Evolutionary conservation across 2,797 vertebrate species (phyloP).

Genomic region (Sebastes dallii): DNA sequence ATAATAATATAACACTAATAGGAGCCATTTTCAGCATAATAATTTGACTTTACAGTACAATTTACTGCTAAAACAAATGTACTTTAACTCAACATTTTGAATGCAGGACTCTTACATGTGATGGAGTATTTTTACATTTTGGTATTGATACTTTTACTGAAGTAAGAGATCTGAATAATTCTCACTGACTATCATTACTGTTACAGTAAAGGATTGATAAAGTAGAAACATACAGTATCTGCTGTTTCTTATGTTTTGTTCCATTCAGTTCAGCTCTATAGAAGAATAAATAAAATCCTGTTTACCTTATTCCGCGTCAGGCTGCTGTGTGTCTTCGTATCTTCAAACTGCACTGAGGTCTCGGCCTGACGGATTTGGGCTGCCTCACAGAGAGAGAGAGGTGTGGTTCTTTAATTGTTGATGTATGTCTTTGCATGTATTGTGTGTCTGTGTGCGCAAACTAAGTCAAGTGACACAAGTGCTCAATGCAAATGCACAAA

Average conservation of each 20-base stretch:
- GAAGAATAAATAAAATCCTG: not conserved
- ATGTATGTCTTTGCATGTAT: conserved; percentile 15
- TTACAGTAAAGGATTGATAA: not conserved
- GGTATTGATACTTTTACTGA: not conserved
- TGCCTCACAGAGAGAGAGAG: conserved; percentile 2
- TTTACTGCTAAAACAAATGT: not conserved
- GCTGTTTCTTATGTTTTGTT: not conserved
- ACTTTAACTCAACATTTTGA: not conserved
- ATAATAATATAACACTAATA: not conserved
- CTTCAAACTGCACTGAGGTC: conserved; percentile 28
- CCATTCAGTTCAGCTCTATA: not conserved
- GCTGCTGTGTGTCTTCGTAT: conserved; percentile 13
- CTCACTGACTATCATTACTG: not conserved
- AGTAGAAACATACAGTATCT: not conserved
- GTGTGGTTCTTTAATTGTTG: conserved; percentile 24
- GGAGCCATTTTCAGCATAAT: not conserved
- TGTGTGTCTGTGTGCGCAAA: conserved; percentile 30
- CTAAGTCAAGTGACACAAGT: conserved; percentile 56
- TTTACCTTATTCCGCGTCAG: conserved; percentile 56
- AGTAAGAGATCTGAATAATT: not conserved
- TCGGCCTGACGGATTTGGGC: not conserved
- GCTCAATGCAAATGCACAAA: conserved; percentile 43
- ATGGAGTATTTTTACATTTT: not conserved
- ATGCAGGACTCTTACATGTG: not conserved
- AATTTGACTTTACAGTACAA: not conserved